Conservation (phyloP, 2,797 vertebrate species). For the Chrysocyon brachyurus region DNA sequence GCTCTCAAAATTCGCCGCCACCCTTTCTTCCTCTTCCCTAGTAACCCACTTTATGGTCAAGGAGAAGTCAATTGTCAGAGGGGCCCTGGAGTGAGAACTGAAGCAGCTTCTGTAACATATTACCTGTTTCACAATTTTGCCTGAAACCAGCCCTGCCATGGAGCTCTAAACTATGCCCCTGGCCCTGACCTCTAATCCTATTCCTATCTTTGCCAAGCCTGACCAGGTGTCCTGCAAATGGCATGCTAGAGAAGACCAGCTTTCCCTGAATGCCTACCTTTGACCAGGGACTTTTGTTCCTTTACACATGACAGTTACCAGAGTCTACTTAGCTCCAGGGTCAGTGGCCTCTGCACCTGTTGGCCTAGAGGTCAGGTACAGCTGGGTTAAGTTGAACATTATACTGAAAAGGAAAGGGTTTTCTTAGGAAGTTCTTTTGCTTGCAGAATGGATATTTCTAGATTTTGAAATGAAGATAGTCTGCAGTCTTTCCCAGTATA, state of each 20-base stretch:
- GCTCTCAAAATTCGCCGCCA: neutral
- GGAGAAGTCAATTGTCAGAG: neutral
- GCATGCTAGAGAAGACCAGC: neutral
- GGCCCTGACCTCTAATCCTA: conserved; percentile 41
- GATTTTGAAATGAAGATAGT: conserved; percentile 41
- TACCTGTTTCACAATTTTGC: neutral
- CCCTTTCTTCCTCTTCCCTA: neutral
- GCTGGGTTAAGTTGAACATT: conserved; percentile 28
- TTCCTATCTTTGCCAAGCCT: conserved; percentile 18
- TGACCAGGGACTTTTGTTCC: conserved; percentile 58
- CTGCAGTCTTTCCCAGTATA: neutral
- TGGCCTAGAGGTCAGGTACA: neutral
- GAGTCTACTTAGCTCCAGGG: neutral
- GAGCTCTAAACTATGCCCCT: neutral
- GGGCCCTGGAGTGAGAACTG: neutral
- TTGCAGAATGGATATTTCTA: neutral
- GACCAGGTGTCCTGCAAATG: conserved; percentile 23
- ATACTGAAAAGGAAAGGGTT: conserved; percentile 9
- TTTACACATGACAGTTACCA: conserved; percentile 52
- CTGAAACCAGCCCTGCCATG: neutral
- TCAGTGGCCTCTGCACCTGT: conserved; percentile 41
- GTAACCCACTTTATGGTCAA: neutral
- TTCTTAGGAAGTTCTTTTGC: conserved; percentile 38
- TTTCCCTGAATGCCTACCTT: neutral
- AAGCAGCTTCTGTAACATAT: neutral